Percentiles rank a stretch among this genome's conserved stretches.
These are phyloP conservation scores for Caiman crocodilus DNA, from an alignment of 2,797 vertebrate genomes.

Conservation along the genomic window DNA sequence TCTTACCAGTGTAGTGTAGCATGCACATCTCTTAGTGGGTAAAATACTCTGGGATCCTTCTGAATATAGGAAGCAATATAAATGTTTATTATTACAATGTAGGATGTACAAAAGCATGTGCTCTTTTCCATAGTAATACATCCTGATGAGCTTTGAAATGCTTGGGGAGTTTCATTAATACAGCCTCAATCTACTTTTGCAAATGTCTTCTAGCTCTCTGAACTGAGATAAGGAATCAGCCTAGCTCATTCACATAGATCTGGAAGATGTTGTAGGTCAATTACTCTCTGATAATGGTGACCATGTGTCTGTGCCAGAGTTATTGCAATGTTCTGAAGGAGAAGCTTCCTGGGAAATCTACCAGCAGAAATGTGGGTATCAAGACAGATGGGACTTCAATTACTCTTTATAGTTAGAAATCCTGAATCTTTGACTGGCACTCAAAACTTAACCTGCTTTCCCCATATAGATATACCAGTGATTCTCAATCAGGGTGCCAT, in stretches of 20 bases:
- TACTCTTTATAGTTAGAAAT: not conserved
- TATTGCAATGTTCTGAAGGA: not conserved
- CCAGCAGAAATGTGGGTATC: not conserved
- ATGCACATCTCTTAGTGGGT: not conserved
- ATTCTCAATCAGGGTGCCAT: no score
- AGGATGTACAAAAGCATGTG: not conserved
- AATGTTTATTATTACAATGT: not conserved
- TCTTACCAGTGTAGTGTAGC: not conserved
- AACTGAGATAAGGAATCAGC: not conserved
- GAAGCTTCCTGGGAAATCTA: not conserved
- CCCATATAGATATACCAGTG: not conserved
- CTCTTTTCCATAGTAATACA: no score
- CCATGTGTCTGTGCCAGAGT: not conserved
- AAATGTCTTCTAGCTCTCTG: not conserved
- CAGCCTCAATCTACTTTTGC: not conserved
- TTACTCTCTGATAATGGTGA: not conserved
- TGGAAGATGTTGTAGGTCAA: not conserved
- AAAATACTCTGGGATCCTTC: not conserved
- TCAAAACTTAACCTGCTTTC: not conserved
- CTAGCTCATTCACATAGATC: no score
- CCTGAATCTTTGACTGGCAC: not conserved
- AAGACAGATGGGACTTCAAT: not conserved
- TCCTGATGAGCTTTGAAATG: not conserved
- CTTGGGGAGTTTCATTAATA: not conserved
- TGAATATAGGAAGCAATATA: not conserved